Evolutionary conservation across 1,140 invertebrate genomes (phyloP), one percentile per base, ranked within the genome.

Genomic region (Drosophila cardini): DNA sequence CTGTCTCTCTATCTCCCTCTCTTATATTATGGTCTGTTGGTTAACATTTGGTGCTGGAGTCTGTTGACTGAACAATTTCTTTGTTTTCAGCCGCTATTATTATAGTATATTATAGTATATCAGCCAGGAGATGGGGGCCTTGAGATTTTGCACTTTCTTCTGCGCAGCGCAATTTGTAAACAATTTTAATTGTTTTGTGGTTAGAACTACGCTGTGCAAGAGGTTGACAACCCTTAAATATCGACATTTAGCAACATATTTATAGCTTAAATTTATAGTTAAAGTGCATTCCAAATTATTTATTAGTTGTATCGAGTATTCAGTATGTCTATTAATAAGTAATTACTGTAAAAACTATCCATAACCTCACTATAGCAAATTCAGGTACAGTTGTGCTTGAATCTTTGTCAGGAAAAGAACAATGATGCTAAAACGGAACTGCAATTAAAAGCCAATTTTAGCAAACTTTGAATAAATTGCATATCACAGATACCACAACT

Each of bases 1-100:
- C 16, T 30, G 16, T 50, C 2, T n/a, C 32, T 40, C 46, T 26
- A 2, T 38, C 32, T 36, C 5, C 21, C 10, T 11, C 45, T 52
- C 46, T 21, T 26, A 10, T 2, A 40, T 34, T 16, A 67, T 67
- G 70, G n/a, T 53, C 48, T n/a, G 71, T 6, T 68, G 56, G 56
- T 36, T 63, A 15, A 21, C 40, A 52, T 53, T 64, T 9, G 50
- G 21, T 45, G 53, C 55, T 55, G 16, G 15, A 67, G 71, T 42
- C 63, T 60, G 55, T 36, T 58, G 40, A 43, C 48, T 72, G 45
- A 52, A 9, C 63, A 69, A 80, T 78, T 75, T 68, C 78, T 74
- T 84, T 83, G 76, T 84, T 55, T 78, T 72, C 67, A 69, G 38
- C 18, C 45, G 58, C 75, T 84, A 62, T 84, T 69, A 65, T 67